Percentiles rank a stretch among this genome's conserved stretches.
These are phyloP conservation scores for Holotrichia oblita DNA, from an alignment of 1,140 invertebrate genomes.

Conservation along the genomic window DNA sequence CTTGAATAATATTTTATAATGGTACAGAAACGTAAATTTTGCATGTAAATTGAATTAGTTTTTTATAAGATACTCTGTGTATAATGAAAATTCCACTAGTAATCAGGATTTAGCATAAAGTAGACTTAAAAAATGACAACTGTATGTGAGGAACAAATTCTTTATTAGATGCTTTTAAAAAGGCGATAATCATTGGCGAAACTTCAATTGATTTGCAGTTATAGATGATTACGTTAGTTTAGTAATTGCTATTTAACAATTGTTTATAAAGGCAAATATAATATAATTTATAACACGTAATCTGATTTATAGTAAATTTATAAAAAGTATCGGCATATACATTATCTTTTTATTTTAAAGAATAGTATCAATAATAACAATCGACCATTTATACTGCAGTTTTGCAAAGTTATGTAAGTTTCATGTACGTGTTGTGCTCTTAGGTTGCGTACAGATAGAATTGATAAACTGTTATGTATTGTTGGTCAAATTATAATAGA, in stretches of 20 bases:
- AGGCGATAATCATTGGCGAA: not conserved
- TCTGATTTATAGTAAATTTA: too few relatives aligned
- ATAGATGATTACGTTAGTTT: not conserved
- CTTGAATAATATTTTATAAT: too few relatives aligned
- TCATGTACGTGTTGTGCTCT: conserved; percentile 2
- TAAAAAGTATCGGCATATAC: not conserved
- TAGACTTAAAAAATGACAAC: too few relatives aligned
- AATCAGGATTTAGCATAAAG: too few relatives aligned
- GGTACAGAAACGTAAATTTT: too few relatives aligned
- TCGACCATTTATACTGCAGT: conserved; percentile 2
- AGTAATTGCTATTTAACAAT: not conserved
- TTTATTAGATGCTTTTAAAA: too few relatives aligned
- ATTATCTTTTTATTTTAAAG: not conserved
- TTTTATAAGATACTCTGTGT: too few relatives aligned
- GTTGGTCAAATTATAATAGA: conserved; percentile 27
- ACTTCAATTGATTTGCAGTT: not conserved
- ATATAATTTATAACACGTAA: not conserved
- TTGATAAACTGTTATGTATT: conserved; percentile 28
- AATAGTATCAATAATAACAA: conserved; percentile 5
- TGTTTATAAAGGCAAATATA: not conserved
- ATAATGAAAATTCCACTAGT: too few relatives aligned
- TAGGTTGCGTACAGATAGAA: conserved; percentile 23
- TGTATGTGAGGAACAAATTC: too few relatives aligned
- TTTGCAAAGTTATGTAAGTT: conserved; percentile 15
- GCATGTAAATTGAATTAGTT: too few relatives aligned